Evolutionary conservation across 2,797 vertebrate genomes (phyloP), one percentile per base, ranked within the genome.

Genomic region (Eremophila alpestris): DNA sequence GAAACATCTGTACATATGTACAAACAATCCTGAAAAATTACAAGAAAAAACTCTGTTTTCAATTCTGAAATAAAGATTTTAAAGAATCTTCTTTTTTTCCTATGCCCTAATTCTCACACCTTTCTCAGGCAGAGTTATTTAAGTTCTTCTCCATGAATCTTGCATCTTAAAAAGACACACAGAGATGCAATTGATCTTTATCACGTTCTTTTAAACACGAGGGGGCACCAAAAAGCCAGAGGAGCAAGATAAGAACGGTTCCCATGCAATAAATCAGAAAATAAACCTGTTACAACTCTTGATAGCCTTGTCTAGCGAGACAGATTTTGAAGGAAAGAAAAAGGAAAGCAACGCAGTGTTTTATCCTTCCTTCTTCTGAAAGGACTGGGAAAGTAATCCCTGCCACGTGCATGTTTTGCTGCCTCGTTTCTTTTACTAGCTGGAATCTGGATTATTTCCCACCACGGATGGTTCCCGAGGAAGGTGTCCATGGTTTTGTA

Each of bases 141-240:
- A 45, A 56, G 17, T 59, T 49, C 52, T 77, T 68, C 75, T 45
- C 58, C 24, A 2, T 29, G 19, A 58, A 43, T 58, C 34, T 46
- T 12, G 4, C 13, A 12, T 41, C 30, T 85, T 45, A 13, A 29
- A 29, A 79, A 71, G n/a, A 34, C 26, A 34, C 36, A 3, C 12
- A 34, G 36, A 40, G 36, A 40, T 1, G 2, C 26, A 54, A 62
- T 21, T 55, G 74, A 82, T 81, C 80, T 67, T 80, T 92, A 36
- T 90, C 87, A 23, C 5, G 9, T 84, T 73, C 32, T 91, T 86
- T 91, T 77, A 94, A 96, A 95, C 97, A 96, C 97, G 94, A 97
- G 97, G 81, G 96, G 97, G 97, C 96, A 95, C 95, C 88, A 95
- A 67, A 82, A 94, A 96, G 86, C 95, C 91, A 41, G 88, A 86